Evolutionary conservation across 2,888 invertebrate genomes (phyloP), one percentile per base, ranked within the genome.

Genomic region (Tetranychus truncatus): DNA sequence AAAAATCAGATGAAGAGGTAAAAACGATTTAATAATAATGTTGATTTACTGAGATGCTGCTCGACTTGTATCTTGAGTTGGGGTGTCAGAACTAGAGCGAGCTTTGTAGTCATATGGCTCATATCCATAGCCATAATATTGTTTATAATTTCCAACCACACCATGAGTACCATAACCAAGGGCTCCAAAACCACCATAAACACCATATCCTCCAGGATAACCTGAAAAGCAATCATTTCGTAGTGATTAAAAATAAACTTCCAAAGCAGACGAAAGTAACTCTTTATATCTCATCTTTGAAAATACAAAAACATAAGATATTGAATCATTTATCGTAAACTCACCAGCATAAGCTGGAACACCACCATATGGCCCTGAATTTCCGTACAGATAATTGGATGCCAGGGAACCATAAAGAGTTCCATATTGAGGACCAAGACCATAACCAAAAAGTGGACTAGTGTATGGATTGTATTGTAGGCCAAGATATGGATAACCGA

Each of bases 371-470:
- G 69, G 69, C 3, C 69, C 69, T 24, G 34, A 20, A 11, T 24
- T 24, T 1, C 69, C 69, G 20, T 69, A 69, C 5, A 69, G 1
- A 15, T 69, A 69, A 21, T 69, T 69, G 20, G 69, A 69, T 15
- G 72, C 72, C 6, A 72, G 20, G 21, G 34, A 45, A 6, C 72
- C 72, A 18, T 45, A 44, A 9, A 72, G 45, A 6, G 72, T 45
- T 6, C 45, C 44, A 72, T 72, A 72, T 72, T 72, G 72, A 5
- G 72, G 72, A 44, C 72, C 72, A 4, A 44, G 34, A 11, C 72
- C 72, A 72, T 72, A 72, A 15, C 72, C 72, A 15, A 24, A 72
- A 9, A 45, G 72, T 24, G 72, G 24, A 44, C 72, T 72, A 15
- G 72, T 72, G 15, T 72, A 45, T 1, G 72, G 72, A 6, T 72